Evolutionary conservation across 2,888 invertebrate species (phyloP), one percentile per base, ranked within the genome.

Genomic region (Dicycla oo): DNA sequence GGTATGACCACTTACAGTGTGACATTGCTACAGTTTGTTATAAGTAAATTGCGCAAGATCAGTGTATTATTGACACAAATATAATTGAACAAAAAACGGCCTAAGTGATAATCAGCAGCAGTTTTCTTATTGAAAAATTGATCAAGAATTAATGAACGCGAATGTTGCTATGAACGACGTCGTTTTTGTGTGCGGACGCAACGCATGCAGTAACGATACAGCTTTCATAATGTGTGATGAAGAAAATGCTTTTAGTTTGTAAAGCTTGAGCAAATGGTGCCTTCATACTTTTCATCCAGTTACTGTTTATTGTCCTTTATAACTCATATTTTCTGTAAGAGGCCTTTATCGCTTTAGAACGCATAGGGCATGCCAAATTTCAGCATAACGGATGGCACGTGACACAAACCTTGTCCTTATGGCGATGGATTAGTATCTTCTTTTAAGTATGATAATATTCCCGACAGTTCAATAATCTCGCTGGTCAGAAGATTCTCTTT

Each of bases 11-110:
- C 87, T 81, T 88, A 89, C 81, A 71, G 88, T 89, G 82, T 89
- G 89, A 87, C 91, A 91, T 92, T 93, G 90, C 86, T 87, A 86
- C 86, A 88, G 85, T 87, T 88, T 74, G 81, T 82, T 85, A 78
- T 81, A 86, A 83, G 71, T 81, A 85, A 87, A 84, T 92, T 91
- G 88, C 88, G 88, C 86, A 91, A 92, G 85, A 84, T 76, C 73
- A 78, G 77, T 68, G 58, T 84, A 86, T 77, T 90, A 88, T 87
- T 89, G 90, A 89, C 89, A 90, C 87, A 84, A 90, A 87, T 89
- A 68, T 79, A 80, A 85, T 85, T 86, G 76, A 84, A 80, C 78
- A 88, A 90, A 90, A 90, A 87, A 72, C 26, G 53, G 72, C 54
- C 80, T 81, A 75, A 80, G 68, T 74, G 82, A 82, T 80, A 78